Conservation (phyloP, 2,888 invertebrate species). For the Eupeodes luniger region DNA sequence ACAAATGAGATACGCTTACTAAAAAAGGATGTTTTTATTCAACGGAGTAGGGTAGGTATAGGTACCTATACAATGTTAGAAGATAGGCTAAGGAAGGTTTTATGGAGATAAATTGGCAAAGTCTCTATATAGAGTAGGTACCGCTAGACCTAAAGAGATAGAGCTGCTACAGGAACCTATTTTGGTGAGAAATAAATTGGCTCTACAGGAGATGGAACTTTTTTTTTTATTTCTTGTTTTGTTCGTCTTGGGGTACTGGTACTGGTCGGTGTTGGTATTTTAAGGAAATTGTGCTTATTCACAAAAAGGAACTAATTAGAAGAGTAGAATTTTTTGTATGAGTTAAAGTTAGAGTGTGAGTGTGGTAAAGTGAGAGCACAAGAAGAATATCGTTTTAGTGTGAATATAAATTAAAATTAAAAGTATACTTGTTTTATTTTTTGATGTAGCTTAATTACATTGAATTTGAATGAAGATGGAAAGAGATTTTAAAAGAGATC, state of each 20-base stretch:
- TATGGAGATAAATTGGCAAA: constrained; percentile 71
- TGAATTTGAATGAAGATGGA: constrained; percentile 18
- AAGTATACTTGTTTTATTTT: constrained; percentile 12
- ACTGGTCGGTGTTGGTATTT: constrained; percentile 18
- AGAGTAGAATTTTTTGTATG: constrained; percentile 33
- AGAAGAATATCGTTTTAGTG: constrained; percentile 10
- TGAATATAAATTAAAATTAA: constrained; percentile 38
- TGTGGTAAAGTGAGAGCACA: neutral
- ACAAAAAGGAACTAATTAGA: constrained; percentile 57
- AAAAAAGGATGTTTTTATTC: constrained; percentile 22
- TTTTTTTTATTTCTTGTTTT: neutral
- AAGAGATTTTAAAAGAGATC: constrained; percentile 6
- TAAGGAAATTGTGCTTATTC: constrained; percentile 49
- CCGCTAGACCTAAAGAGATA: neutral
- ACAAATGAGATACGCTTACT: constrained; percentile 63
- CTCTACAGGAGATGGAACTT: constrained; percentile 6
- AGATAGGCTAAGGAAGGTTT: constrained; percentile 69
- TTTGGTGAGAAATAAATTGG: constrained; percentile 11
- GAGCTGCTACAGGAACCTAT: neutral
- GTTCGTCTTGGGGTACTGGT: no score
- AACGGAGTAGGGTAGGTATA: neutral
- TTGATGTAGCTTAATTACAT: constrained; percentile 10
- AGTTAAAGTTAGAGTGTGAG: constrained; percentile 1
- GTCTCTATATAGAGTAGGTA: neutral
- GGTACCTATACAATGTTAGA: no score